Percentiles rank a stretch among this genome's conserved stretches.
These are phyloP conservation scores for Selenia dentaria DNA, from an alignment of 2,888 invertebrate species.

Conservation along the genomic window DNA sequence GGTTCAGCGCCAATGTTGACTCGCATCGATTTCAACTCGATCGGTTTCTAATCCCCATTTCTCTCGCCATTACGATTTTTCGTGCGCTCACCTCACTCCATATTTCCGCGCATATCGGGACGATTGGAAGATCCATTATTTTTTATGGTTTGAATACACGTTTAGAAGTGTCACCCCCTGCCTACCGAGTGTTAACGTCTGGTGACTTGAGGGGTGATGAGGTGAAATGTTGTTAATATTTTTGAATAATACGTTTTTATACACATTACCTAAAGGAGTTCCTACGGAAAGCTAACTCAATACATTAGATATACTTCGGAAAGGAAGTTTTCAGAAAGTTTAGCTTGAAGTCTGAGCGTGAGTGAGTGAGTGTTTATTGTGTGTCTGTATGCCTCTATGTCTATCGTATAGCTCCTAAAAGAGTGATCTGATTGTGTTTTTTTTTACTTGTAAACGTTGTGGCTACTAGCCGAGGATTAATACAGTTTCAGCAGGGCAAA, in stretches of 20 bases:
- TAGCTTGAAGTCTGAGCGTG: too few species aligned
- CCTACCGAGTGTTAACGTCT: constrained; percentile 64
- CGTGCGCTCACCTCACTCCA: constrained; percentile 79
- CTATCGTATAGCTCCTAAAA: too few species aligned
- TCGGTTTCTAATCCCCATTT: constrained; percentile 83
- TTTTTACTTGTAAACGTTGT: too few species aligned
- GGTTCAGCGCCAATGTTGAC: constrained; percentile 55
- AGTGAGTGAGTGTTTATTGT: too few species aligned
- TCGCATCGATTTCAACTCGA: constrained; percentile 77
- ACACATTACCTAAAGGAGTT: constrained; percentile 22
- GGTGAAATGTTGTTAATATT: constrained; percentile 25
- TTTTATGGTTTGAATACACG: constrained; percentile 81
- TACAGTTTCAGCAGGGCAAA: too few species aligned
- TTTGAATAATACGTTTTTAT: constrained; percentile 25
- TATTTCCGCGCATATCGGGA: constrained; percentile 83
- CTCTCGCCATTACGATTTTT: constrained; percentile 82
- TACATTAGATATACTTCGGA: too few species aligned
- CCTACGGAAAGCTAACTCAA: too few species aligned
- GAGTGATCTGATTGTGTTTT: too few species aligned
- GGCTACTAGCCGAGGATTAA: too few species aligned
- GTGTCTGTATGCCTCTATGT: too few species aligned
- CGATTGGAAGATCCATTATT: constrained; percentile 84
- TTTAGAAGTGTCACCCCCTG: constrained; percentile 69
- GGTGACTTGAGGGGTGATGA: constrained; percentile 55
- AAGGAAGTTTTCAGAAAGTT: too few species aligned